Base-by-base conservation (phyloP, 2,113 vertebrate genomes). In the Mesoclemmys tuberculata region DNA sequence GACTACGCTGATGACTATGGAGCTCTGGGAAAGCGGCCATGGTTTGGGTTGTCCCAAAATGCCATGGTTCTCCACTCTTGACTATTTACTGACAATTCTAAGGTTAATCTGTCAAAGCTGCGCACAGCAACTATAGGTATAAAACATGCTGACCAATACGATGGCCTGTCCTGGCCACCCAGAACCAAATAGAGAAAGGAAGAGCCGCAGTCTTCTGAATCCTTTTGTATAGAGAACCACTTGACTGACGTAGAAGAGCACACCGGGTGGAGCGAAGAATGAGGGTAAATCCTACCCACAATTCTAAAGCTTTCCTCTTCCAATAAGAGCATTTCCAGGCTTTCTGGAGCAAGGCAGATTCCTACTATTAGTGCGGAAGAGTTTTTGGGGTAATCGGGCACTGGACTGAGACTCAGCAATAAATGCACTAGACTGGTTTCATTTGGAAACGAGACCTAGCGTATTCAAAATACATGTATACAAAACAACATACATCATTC, bases 141-240 rank as follows among this genome's bases (percentile, higher is more conserved):
- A 1, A 82, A 49, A 31, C 21, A 3, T 24, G 27, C 64, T 68
- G 49, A 80, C 10, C 22, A 46, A 27, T 54, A 68, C 8, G 38
- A 35, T 5, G 3, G 26, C 5, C 18, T 56, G 29, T 80, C 26
- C 31, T 31, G 35, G 38, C 19, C 31, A 52, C 27, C 16, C 56
- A 84, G 48, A 58, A 16, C 41, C 0, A 1, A 0, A 2, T n/a
- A 21, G 29, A 61, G 48, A 35, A n/a, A 68, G 38, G 12, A 31
- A 82, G 16, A 82, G 27, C 10, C 58, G 22, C n/a, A 1, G 8
- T 21, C 26, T 26, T 64, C 48, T 78, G 38, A 92, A 24, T 71
- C 82, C 5, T 48, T 77, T n/a, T 44, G 26, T 56, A 51, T 41
- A 56, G 48, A 7, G 56, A 68, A 0, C 26, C 41, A 46, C 41